phyloP scores from a whole-genome alignment of 2,888 invertebrate species.

The Orthosia gothica region DNA sequence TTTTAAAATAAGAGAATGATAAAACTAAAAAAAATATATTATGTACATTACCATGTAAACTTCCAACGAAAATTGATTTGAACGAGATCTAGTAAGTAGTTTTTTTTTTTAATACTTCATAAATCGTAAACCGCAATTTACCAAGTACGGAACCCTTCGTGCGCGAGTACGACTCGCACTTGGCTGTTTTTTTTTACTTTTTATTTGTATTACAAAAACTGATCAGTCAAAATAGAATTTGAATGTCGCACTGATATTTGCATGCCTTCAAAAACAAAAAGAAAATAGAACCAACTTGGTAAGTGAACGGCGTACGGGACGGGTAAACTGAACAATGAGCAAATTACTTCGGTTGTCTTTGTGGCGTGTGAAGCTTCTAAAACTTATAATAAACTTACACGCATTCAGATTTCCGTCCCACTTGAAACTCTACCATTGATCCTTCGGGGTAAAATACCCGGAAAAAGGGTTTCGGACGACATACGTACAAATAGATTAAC shows the following conservation, averaged over 20 bases:
- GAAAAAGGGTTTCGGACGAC: slow-evolving; percentile 45
- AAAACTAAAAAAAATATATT: no score
- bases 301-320: background rate
- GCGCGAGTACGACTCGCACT: no score
- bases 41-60: no score
- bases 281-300: background rate
- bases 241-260: slow-evolving; percentile 21
- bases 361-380: background rate
- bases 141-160: no score
- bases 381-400: slow-evolving; percentile 46
- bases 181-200: slow-evolving; percentile 11
- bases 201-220: slow-evolving; percentile 7
- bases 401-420: slow-evolving; percentile 22
- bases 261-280: slow-evolving; percentile 9
- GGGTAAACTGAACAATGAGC: slow-evolving; percentile 12
- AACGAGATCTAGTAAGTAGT: no score
- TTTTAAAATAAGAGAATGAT: no score
- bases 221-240: slow-evolving; percentile 22
- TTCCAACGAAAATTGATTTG: no score
- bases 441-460: slow-evolving; percentile 39
- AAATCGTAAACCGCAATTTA: no score
- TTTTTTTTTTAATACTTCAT: no score
- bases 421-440: slow-evolving; percentile 43
- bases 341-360: slow-evolving; percentile 37
- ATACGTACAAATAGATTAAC: slow-evolving; percentile 52